Evolutionary conservation across 2,797 vertebrate genomes (phyloP).

Genomic region (Labroides dimidiatus): DNA sequence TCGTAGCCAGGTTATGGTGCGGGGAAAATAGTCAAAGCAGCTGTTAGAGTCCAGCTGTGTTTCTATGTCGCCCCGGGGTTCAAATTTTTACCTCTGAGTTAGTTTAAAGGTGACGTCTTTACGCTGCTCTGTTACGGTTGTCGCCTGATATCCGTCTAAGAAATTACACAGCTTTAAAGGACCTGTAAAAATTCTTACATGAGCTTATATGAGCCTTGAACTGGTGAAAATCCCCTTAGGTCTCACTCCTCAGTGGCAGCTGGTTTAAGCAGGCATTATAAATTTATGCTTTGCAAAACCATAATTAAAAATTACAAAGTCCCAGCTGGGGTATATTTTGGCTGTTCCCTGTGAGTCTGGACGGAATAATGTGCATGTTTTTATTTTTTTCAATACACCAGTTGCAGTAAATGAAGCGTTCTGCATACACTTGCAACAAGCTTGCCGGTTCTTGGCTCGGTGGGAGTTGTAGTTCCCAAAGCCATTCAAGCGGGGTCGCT

Average conservation of each 20-base stretch:
- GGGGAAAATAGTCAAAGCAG: neutral
- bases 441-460: constrained; percentile 45
- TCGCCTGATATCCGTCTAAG: no score
- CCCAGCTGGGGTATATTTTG: constrained; percentile 2
- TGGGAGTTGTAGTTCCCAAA: constrained; percentile 68
- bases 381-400: no score
- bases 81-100: no score
- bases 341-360: constrained; percentile 12
- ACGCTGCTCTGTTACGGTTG: neutral
- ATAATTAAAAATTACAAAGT: constrained; percentile 48
- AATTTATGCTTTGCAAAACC: constrained; percentile 44
- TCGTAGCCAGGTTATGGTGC: no score
- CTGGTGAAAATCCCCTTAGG: neutral
- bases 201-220: neutral
- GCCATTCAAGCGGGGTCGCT: constrained; percentile 78
- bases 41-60: neutral
- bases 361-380: constrained; percentile 18
- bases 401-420: constrained; percentile 57
- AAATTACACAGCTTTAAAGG: no score
- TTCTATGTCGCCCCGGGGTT: no score
- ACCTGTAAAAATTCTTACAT: no score
- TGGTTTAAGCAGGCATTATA: constrained; percentile 2
- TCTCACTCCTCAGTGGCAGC: constrained; percentile 4
- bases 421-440: constrained; percentile 39
- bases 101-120: neutral